Evolutionary conservation across 53 echinoderm and acorn worm genomes (phyloP), one percentile per base, ranked within the genome.

Genomic region (Patiria pectinifera): DNA sequence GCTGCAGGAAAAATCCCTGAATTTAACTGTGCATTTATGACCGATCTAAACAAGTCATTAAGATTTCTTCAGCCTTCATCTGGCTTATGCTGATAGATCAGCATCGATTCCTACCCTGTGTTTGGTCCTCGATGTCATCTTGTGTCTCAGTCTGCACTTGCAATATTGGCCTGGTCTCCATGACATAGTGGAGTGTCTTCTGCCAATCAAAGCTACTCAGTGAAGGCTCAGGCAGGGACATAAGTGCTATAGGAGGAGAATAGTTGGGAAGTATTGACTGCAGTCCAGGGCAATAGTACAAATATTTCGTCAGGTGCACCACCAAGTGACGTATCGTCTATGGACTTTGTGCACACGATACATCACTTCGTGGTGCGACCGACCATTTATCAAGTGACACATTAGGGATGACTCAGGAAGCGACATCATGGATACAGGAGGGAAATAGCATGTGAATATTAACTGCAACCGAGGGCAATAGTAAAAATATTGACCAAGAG

Each of bases 201-300:
- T 76, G 60, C 99, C 99, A 98, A 61, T 98, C 99, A 95, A 98
- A 98, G 83, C 90, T 91, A 48, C 72, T 91, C 72, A 76, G 71
- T n/a, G 86, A 89, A 4, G 92, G 86, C 59, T 95, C 93, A 71
- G 83, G 79, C 4, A 91, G 89, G 15, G 94, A 91, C 81, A 96
- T 69, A 24, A 98, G 78, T 91, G 81, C 98, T 98, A 89, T 63
- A n/a, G 12, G 60, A 66, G 63, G 26, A 45, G 24, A 63, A 66
- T 44, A 66, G 26, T 59, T 49, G 6, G 10, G 58, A n/a, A 84
- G 25, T 84, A 84, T 84, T 84, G 84, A 84, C 84, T 84, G 83
- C 1, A 22, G 60, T 3, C 11, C 7, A 62, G 62, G 82, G 82
- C 53, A 35, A 35, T 35, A 35, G 35, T 35, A 35, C 35, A 35